Base-by-base conservation (phyloP, 2,113 vertebrate genomes). In the Corydoras maculifer region DNA sequence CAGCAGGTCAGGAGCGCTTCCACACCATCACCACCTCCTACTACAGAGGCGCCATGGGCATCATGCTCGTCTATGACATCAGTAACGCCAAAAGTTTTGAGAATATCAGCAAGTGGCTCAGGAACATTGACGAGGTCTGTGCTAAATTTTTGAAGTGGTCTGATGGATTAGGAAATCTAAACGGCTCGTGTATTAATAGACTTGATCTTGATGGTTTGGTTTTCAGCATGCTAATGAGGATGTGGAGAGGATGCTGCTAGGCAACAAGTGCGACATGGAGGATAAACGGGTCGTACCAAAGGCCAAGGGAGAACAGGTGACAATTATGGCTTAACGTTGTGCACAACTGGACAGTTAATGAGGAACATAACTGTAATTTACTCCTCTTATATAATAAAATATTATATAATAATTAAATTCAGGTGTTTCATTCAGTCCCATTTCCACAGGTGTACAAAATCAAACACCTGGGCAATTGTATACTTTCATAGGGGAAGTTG, bases 1-100 rank as follows among this genome's bases (percentile, higher is more conserved):
- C 97, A 3, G 97, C 97, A 0, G 96, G 97, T 10, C 97, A 99
- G 87, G 97, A 99, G 30, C 87, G 97, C 62, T 99, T 99, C 89
- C 97, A 99, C 86, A 99, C 96, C 88, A 99, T 99, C 91, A 99
- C 97, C 90, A 99, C 97, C 83, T 99, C 97, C 82, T 99, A 99
- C 82, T 99, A 99, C 92, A 90, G 97, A 84, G 97, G 97, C 58
- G 97, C 97, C 85, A 98, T 99, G 97, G 97, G 96, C 74, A 99
- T 99, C 88, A 98, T 99, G 97, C 91, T 99, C 83, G 97, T 98
- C 59, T 99, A 98, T 66, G 96, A 98, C 91, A 98, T 98, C 91
- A 96, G 94, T 84, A 99, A 98, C 50, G 94, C 93, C 87, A 99
- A 98, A 92, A 98, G 97, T 91, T 99, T 98, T 57, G 96, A 99